A percentile compares a stretch with the other conserved stretches of the same genome.
Evolutionary conservation across 2,797 vertebrate genomes (phyloP).

Genomic region (Sus cebifrons): DNA sequence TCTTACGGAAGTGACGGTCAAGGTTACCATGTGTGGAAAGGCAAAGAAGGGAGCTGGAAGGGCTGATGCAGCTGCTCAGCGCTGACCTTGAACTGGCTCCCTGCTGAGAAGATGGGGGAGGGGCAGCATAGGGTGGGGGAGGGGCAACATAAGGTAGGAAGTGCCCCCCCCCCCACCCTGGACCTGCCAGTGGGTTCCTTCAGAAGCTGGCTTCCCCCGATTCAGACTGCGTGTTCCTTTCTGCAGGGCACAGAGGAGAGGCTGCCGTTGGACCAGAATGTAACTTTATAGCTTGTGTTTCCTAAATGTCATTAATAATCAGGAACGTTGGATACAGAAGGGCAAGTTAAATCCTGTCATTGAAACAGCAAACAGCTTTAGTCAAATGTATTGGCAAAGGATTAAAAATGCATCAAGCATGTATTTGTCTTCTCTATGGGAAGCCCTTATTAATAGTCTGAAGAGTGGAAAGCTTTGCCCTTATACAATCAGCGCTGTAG

Average conservation of each 20-base stretch:
- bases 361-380: slow-evolving; percentile 94
- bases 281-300: slow-evolving; percentile 87
- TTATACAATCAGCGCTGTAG: slow-evolving; percentile 89
- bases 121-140: neutral
- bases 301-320: slow-evolving; percentile 91
- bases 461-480: slow-evolving; percentile 92
- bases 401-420: slow-evolving; percentile 94
- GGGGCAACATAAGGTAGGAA: too few relatives aligned
- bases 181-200: accelerated
- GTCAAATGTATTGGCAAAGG: slow-evolving; percentile 94
- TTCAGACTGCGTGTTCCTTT: neutral
- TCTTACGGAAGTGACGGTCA: slow-evolving; percentile 9
- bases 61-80: accelerated
- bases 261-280: slow-evolving; percentile 80
- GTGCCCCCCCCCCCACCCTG: too few relatives aligned
- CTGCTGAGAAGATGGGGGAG: neutral
- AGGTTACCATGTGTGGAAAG: neutral
- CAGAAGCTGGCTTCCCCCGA: neutral
- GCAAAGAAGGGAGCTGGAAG: neutral
- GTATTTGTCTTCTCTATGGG: slow-evolving; percentile 93
- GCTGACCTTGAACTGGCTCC: neutral
- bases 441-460: slow-evolving; percentile 94
- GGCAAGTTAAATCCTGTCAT: slow-evolving; percentile 93
- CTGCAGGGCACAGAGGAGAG: neutral
- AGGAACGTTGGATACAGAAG: slow-evolving; percentile 90